A percentile compares a stretch with the other conserved stretches of the same genome.
Evolutionary conservation across 2,113 vertebrate species (phyloP).

Genomic region (Trachemys scripta): DNA sequence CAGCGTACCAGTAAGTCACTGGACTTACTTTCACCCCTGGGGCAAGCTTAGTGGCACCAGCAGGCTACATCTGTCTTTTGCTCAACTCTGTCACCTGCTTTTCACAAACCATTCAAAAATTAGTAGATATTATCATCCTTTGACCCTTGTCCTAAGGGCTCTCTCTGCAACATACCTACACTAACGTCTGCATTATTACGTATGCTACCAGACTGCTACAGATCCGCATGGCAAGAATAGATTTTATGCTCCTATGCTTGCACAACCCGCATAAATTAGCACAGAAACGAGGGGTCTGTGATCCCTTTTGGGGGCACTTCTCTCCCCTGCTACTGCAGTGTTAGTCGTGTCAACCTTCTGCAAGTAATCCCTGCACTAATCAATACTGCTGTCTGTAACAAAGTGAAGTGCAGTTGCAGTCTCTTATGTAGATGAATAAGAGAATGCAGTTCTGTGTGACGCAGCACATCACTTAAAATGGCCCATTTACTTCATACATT

Average conservation of each 20-base stretch:
- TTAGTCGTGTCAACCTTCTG: neutral
- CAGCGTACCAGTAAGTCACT: no score
- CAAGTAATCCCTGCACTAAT: neutral
- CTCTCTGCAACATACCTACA: neutral
- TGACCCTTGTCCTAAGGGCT: no score
- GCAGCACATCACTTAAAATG: neutral
- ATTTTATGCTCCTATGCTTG: no score
- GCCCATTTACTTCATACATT: neutral
- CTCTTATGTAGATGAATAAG: slow-evolving; percentile 31
- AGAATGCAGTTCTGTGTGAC: neutral
- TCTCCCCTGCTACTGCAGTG: accelerated
- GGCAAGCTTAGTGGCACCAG: accelerated
- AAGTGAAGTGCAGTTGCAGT: neutral
- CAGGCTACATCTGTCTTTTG: neutral
- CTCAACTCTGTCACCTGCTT: neutral
- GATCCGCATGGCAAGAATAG: neutral
- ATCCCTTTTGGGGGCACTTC: neutral
- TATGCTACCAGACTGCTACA: neutral
- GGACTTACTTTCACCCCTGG: no score
- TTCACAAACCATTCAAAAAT: accelerated
- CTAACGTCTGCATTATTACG: neutral
- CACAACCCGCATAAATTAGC: accelerated
- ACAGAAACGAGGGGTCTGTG: accelerated
- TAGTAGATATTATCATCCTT: neutral
- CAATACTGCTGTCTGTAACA: slow-evolving; percentile 10